Evolutionary conservation across 2,888 invertebrate genomes (phyloP).

Genomic region (Chrysodeixis includens): DNA sequence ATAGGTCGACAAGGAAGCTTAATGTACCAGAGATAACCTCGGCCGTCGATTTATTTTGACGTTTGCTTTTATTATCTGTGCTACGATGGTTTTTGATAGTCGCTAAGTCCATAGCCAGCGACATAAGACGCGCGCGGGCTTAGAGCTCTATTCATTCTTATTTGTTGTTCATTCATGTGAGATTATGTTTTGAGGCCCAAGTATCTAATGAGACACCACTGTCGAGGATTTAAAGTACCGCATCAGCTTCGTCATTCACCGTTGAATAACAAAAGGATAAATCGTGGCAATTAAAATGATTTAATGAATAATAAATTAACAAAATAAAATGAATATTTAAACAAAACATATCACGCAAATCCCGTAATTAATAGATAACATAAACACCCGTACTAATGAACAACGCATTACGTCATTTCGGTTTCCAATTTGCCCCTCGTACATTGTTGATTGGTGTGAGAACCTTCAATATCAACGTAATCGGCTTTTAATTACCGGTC

Average conservation of each 20-base stretch:
- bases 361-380: slow-evolving; percentile 29
- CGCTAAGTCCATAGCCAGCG: slow-evolving; percentile 45
- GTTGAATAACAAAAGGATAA: neutral
- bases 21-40: slow-evolving; percentile 70
- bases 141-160: slow-evolving; percentile 48
- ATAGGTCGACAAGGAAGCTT: slow-evolving; percentile 74
- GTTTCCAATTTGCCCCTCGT: slow-evolving; percentile 51
- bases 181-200: slow-evolving; percentile 16
- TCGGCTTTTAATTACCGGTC: slow-evolving; percentile 66
- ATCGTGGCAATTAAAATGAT: slow-evolving; percentile 5
- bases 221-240: slow-evolving; percentile 1
- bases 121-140: slow-evolving; percentile 36
- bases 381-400: slow-evolving; percentile 29
- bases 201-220: slow-evolving; percentile 8
- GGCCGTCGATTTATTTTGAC: slow-evolving; percentile 68
- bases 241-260: slow-evolving; percentile 6
- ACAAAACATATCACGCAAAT: slow-evolving; percentile 16
- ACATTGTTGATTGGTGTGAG: slow-evolving; percentile 54
- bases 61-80: slow-evolving; percentile 65
- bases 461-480: slow-evolving; percentile 57
- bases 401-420: slow-evolving; percentile 33
- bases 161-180: slow-evolving; percentile 40
- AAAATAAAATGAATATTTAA: slow-evolving; percentile 12
- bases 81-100: slow-evolving; percentile 56
- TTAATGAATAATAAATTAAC: slow-evolving; percentile 5